Evolutionary conservation across 1,140 invertebrate genomes (phyloP).

Genomic region (Eriosoma lanigerum): DNA sequence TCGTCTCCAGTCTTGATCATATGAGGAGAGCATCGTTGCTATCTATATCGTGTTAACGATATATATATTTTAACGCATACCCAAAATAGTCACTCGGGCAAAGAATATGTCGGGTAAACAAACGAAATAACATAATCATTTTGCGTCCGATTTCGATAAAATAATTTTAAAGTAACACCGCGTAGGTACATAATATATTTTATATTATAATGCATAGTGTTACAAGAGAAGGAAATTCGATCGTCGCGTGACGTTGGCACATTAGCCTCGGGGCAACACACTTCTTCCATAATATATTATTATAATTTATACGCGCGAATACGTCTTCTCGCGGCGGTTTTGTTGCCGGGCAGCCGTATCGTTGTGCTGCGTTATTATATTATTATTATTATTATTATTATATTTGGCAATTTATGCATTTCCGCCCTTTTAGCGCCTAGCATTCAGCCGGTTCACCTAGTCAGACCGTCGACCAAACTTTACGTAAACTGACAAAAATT

Average conservation of each 20-base stretch:
- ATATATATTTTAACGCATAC: no score
- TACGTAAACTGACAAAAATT: not conserved
- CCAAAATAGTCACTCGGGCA: no score
- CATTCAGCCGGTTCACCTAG: not conserved
- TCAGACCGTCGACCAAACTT: not conserved
- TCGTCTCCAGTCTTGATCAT: no score
- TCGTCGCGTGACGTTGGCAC: not conserved
- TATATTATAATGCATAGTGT: not conserved
- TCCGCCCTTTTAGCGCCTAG: not conserved
- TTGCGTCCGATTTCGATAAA: no score
- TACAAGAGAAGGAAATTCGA: not conserved
- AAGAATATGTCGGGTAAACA: no score
- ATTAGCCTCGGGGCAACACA: not conserved
- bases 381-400: constrained; percentile 10
- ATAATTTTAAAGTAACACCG: no score
- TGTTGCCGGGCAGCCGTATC: not conserved
- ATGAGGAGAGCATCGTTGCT: no score
- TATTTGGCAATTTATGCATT: constrained; percentile 11
- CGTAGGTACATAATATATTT: no score
- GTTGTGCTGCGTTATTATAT: not conserved
- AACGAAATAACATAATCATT: no score
- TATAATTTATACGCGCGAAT: not conserved
- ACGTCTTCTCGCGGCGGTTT: not conserved
- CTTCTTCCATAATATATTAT: no score
- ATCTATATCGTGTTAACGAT: no score